phyloP scores from a whole-genome alignment of 2,797 vertebrate species.

The Jordanella pulchra region DNA sequence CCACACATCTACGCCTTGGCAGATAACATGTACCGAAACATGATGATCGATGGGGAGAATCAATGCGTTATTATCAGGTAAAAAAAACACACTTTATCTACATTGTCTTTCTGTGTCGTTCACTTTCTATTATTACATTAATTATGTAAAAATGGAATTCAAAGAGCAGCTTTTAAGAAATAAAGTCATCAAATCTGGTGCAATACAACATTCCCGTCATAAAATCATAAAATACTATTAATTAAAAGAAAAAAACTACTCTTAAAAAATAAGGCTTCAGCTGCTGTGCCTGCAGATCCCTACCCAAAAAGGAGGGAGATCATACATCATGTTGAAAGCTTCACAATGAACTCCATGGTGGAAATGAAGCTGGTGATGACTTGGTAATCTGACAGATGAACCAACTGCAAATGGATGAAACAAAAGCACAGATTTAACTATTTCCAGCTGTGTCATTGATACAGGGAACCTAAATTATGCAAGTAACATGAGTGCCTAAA shows the following conservation, averaged over 20 bases:
- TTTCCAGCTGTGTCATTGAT: not conserved
- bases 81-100: conserved; percentile 16
- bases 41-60: conserved; percentile 96
- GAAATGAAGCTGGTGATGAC: not conserved
- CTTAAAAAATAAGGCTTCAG: not conserved
- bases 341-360: too few relatives aligned
- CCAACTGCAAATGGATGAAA: not conserved
- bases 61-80: conserved; percentile 99
- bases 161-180: not conserved
- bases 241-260: too few relatives aligned
- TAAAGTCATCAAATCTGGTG: not conserved
- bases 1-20: conserved; percentile 95
- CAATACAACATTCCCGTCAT: too few relatives aligned
- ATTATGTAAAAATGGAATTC: not conserved
- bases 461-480: not conserved
- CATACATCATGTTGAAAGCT: too few relatives aligned
- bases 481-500: not conserved
- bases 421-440: not conserved
- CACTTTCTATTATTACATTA: not conserved
- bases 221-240: too few relatives aligned
- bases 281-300: not conserved
- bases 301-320: too few relatives aligned
- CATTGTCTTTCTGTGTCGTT: not conserved
- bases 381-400: not conserved
- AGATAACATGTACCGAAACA: conserved; percentile 97